Base-by-base conservation (phyloP, 2,113 vertebrate genomes). In the Larimichthys polyactis region DNA sequence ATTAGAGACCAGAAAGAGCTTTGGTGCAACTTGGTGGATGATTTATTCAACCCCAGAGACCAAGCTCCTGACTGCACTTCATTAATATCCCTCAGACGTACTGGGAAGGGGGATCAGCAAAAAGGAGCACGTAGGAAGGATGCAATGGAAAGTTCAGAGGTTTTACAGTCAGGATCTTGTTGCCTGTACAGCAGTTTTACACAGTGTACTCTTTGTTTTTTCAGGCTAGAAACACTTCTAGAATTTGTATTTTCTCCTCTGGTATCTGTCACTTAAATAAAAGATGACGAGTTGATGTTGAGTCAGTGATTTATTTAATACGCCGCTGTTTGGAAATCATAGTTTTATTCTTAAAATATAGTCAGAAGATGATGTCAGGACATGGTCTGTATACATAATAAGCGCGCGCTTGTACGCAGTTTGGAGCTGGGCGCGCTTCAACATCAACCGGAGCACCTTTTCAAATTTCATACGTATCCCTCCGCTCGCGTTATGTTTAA, bases 201-300 rank as follows among this genome's bases (percentile, higher is more conserved):
- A 83, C 20, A 24, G 80, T 80, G 43, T 89, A 59, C 75, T 68
- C 0, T n/a, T 80, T 75, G 70, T 85, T 90, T 90, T 91, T 84
- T 72, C 91, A 92, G 57, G 66, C 66, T 77, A 77, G 55, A 80
- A 91, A 72, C 52, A 71, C 54, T 81, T 93, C 83, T 86, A 86
- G 81, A 82, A 78, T 94, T 93, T 94, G 82, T 94, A 90, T 89
- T 91, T 92, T 89, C 78, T 89, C 72, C 71, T 87, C 86, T 91
- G 89, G 32, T 74, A 75, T 84, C 67, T 89, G 83, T 88, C 27
- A 66, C 66, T 70, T 89, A 87, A 96, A 94, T 94, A 94, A 95
- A 95, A 84, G 40, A 76, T 17, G 17, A 20, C 54, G 59, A 79
- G 32, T 24, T 75, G 20, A 80, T 72, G 48, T 71, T 57, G 62